Base-by-base conservation (phyloP, 2,113 vertebrate genomes). In the Eublepharis macularius region DNA sequence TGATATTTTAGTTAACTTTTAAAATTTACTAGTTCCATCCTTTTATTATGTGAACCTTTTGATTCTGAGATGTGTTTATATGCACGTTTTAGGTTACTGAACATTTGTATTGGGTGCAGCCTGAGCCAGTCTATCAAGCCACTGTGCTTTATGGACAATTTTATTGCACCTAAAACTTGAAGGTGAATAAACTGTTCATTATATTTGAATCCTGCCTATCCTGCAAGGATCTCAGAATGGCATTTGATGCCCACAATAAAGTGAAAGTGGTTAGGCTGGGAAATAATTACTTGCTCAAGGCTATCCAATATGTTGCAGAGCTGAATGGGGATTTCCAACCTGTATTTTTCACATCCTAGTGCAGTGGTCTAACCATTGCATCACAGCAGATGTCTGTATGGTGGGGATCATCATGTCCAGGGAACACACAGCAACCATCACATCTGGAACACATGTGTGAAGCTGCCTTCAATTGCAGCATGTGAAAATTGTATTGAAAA, bases 401-500 rank as follows among this genome's bases (percentile, higher is more conserved):
- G 36, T 47, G 17, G 47, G 19, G 12, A 49, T 26, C n/a, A 54
- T 69, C n/a, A 81, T 51, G 6, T 32, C n/a, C 51, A 51, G 21
- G 66, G 21, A 70, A 81, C 36, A 29, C n/a, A 32, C 14, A 81
- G 66, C 43, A 54, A 51, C 80, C n/a, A 70, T n/a, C 21, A 54
- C 80, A 69, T 81, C 79, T 81, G 43, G 79, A 69, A 45, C 45
- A 49, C 60, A 81, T 81, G 80, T 39, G 43, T 69, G 24, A 81
- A 81, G 8, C 34, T 51, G 45, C 80, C 12, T 72, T 54, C n/a
- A 81, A 32, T 17, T 24, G 29, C 47, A 54, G 49, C 34, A 70
- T 34, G 26, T 81, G 80, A 68, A 81, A 70, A 72, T 54, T 81
- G 26, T 49, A 51, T n/a, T 41, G 34, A 54, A 81, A 81, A 45